Conservation (phyloP, 1,140 invertebrate species). For the Streblospio benedicti region DNA sequence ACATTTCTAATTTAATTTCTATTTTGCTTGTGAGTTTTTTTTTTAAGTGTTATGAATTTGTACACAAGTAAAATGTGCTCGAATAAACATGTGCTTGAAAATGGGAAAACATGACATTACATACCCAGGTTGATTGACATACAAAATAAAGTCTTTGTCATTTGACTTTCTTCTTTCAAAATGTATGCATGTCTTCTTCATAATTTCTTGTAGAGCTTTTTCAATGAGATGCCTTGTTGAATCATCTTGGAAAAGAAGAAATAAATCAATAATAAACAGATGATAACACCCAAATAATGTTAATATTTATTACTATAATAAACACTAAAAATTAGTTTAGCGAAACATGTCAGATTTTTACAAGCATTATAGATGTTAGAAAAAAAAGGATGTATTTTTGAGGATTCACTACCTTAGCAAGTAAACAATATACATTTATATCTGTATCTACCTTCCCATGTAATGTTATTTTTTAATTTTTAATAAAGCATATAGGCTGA, state of each 20-base stretch:
- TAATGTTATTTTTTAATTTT: no score
- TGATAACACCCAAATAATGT: not conserved
- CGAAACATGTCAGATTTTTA: not conserved
- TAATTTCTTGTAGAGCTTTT: slow-evolving; percentile 29
- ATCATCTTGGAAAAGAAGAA: slow-evolving; percentile 18
- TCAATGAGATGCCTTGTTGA: slow-evolving; percentile 20
- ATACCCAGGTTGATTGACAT: slow-evolving; percentile 37
- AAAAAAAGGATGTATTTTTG: not conserved
- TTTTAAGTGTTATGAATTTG: not conserved
- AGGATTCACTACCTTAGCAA: no score
- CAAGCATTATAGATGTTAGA: not conserved
- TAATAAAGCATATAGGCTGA: no score
- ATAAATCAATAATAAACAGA: not conserved
- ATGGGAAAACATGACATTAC: slow-evolving; percentile 3
- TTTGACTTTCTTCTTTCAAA: slow-evolving; percentile 26
- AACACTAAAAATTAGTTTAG: not conserved
- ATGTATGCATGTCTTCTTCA: slow-evolving; percentile 29
- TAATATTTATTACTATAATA: not conserved
- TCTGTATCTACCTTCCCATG: no score
- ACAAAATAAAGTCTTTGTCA: slow-evolving; percentile 30
- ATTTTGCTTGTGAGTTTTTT: no score
- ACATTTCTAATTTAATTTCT: not conserved
- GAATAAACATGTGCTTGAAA: not conserved
- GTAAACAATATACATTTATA: no score
- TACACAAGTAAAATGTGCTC: not conserved